phyloP scores from a whole-genome alignment of 2,797 vertebrate species.

The Eospalax fontanierii region DNA sequence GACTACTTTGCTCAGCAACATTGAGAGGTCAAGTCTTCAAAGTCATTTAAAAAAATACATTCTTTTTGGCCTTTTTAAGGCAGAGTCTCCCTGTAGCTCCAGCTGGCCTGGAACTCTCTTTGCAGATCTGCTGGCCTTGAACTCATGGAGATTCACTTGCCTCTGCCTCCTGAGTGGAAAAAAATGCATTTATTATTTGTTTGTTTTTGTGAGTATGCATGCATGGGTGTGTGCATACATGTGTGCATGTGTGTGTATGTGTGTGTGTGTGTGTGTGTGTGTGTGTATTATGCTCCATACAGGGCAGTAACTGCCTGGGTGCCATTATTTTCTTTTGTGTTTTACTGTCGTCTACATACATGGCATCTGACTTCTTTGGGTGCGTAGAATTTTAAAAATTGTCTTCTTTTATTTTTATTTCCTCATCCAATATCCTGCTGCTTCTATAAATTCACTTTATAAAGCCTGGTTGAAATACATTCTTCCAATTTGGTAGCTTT shows the following conservation, averaged over 20 bases:
- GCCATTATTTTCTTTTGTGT: background rate
- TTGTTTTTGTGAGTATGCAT: too few relatives aligned
- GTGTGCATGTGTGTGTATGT: too few relatives aligned
- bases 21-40: conserved; percentile 24
- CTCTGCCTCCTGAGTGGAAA: too few relatives aligned
- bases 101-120: too few relatives aligned
- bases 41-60: background rate
- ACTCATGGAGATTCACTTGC: too few relatives aligned
- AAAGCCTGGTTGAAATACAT: background rate
- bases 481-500: background rate
- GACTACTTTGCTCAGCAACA: conserved; percentile 6
- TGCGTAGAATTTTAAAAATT: background rate
- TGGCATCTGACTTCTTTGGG: background rate
- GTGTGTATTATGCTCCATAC: too few relatives aligned
- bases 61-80: too few relatives aligned
- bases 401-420: background rate
- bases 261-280: too few relatives aligned
- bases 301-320: background rate
- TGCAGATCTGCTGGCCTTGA: too few relatives aligned
- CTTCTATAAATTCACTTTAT: background rate
- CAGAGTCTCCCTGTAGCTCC: too few relatives aligned
- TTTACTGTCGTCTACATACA: background rate
- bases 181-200: too few relatives aligned
- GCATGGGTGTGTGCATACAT: background rate
- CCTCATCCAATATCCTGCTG: background rate